Percentiles rank a stretch among this genome's conserved stretches.
Evolutionary conservation across 2,113 vertebrate species (phyloP).

Genomic region (human): GRCh38 chr15:36497501-36498000

Average conservation of each 20-base stretch:
- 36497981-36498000: slow-evolving; percentile 63
- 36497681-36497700: slow-evolving; percentile 79
- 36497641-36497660: slow-evolving; percentile 74
- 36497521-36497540: slow-evolving; percentile 82
- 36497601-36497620: slow-evolving; percentile 63
- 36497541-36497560: slow-evolving; percentile 79
- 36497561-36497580: slow-evolving; percentile 78
- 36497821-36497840: slow-evolving; percentile 78
- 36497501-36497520: slow-evolving; percentile 70
- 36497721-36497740: slow-evolving; percentile 70
- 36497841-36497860: slow-evolving; percentile 64
- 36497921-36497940: slow-evolving; percentile 72
- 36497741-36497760: slow-evolving; percentile 78
- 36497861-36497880: slow-evolving; percentile 74
- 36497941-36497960: slow-evolving; percentile 59
- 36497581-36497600: slow-evolving; percentile 71
- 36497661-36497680: slow-evolving; percentile 75
- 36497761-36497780: slow-evolving; percentile 72
- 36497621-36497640: slow-evolving; percentile 74
- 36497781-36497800: slow-evolving; percentile 66
- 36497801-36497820: slow-evolving; percentile 70
- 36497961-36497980: slow-evolving; percentile 45
- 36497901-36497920: slow-evolving; percentile 73
- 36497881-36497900: slow-evolving; percentile 77
- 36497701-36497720: slow-evolving; percentile 73